A percentile compares a stretch with the other conserved stretches of the same genome.
Evolutionary conservation across 2,888 invertebrate genomes (phyloP).

Genomic region (Lymantria monacha): DNA sequence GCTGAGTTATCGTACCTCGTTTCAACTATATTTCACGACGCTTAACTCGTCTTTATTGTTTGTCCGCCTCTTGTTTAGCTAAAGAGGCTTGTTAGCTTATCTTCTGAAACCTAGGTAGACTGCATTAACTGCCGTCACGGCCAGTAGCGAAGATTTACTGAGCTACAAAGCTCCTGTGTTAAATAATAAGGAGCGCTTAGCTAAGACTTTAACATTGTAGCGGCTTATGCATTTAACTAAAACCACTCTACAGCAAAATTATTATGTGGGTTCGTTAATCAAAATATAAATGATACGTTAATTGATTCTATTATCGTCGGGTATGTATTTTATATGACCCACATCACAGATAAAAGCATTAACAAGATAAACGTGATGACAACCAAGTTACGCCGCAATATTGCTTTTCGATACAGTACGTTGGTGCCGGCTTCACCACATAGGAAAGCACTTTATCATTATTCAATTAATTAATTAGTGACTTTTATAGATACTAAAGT

Average conservation of each 20-base stretch:
- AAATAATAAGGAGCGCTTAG: slow-evolving; percentile 37
- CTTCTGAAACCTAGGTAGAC: slow-evolving; percentile 68
- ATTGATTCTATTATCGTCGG: slow-evolving; percentile 42
- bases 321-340: slow-evolving; percentile 42
- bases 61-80: slow-evolving; percentile 74
- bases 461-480: slow-evolving; percentile 79
- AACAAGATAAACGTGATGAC: slow-evolving; percentile 55
- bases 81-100: slow-evolving; percentile 78
- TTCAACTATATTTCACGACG: slow-evolving; percentile 76
- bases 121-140: slow-evolving; percentile 70
- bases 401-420: slow-evolving; percentile 45
- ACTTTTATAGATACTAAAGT: slow-evolving; percentile 79
- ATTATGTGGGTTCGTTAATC: slow-evolving; percentile 11
- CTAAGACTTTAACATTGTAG: slow-evolving; percentile 27
- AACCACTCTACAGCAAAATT: slow-evolving; percentile 13
- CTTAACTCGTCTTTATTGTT: slow-evolving; percentile 77
- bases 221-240: slow-evolving; percentile 9
- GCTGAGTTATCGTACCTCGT: slow-evolving; percentile 75
- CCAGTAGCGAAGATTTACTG: slow-evolving; percentile 60
- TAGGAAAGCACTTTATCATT: slow-evolving; percentile 70
- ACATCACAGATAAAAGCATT: slow-evolving; percentile 47
- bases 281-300: slow-evolving; percentile 26
- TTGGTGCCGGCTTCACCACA: slow-evolving; percentile 34
- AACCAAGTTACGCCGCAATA: slow-evolving; percentile 56
- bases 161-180: slow-evolving; percentile 51